phyloP scores from a whole-genome alignment of 64 coral and sea anemone species.

The Actinia tenebrosa region DNA sequence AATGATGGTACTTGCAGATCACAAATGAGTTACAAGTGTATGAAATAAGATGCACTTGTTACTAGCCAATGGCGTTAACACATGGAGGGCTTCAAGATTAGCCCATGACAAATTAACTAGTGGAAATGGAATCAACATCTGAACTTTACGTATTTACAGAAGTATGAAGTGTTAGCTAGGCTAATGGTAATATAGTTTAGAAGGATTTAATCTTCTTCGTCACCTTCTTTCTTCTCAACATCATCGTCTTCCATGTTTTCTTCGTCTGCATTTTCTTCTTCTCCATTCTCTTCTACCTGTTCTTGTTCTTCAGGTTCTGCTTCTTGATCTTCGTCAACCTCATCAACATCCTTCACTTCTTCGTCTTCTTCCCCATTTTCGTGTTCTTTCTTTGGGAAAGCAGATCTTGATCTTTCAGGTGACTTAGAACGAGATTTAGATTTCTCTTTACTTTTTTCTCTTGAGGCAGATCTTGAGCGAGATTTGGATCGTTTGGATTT shows the following conservation, averaged over 20 bases:
- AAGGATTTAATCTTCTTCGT: slow-evolving; percentile 66
- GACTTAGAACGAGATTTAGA: slow-evolving; percentile 74
- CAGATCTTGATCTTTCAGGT: slow-evolving; percentile 41
- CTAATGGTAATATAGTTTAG: not conserved
- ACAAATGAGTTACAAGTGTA: not conserved
- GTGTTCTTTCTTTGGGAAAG: slow-evolving; percentile 40
- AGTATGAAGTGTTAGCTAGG: not conserved
- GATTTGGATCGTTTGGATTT: slow-evolving; percentile 28
- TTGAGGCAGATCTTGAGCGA: slow-evolving; percentile 70
- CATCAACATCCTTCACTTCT: slow-evolving; percentile 15
- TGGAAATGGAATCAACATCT: not conserved
- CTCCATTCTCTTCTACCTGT: slow-evolving; percentile 37
- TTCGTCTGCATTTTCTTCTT: slow-evolving; percentile 41
- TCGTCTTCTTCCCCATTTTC: slow-evolving; percentile 33
- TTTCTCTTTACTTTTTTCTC: slow-evolving; percentile 33
- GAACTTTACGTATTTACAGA: not conserved
- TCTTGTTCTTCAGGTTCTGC: not conserved
- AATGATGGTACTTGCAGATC: not conserved
- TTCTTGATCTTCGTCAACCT: slow-evolving; percentile 16
- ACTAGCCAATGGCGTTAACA: too few species aligned
- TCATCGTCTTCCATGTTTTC: slow-evolving; percentile 36
- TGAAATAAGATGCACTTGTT: not conserved
- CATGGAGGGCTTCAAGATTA: too few species aligned
- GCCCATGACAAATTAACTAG: not conserved
- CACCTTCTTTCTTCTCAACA: slow-evolving; percentile 12